A percentile compares a stretch with the other conserved stretches of the same genome.
Conservation (phyloP, 2,113 vertebrate species). For the Triplophysa rosa region DNA sequence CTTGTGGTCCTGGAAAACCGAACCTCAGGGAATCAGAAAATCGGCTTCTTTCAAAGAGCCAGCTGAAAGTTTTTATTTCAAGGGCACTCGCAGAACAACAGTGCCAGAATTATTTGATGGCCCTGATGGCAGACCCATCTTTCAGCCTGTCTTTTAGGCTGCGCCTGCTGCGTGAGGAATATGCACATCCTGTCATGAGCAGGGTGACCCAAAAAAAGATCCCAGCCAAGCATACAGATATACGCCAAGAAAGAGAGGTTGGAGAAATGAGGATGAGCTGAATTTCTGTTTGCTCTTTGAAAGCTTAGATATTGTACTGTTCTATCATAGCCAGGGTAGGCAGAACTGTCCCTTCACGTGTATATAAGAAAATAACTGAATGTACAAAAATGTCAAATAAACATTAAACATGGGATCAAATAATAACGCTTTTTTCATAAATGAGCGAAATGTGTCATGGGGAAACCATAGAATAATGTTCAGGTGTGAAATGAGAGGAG, state of each 20-base stretch:
- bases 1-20: conserved; percentile 26
- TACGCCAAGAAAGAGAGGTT: background rate
- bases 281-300: background rate
- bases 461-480: too few species aligned
- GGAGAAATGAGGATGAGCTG: background rate
- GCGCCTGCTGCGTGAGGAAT: conserved; percentile 29
- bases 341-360: too few species aligned
- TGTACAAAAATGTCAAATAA: too few species aligned
- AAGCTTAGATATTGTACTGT: too few species aligned
- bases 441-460: too few species aligned
- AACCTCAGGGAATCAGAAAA: conserved; percentile 35
- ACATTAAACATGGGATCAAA: too few species aligned
- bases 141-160: conserved; percentile 22
- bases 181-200: conserved; percentile 36
- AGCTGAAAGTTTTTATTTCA: conserved; percentile 36
- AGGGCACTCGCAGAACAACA: conserved; percentile 34
- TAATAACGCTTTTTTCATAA: too few species aligned
- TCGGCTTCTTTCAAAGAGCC: conserved; percentile 32
- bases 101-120: conserved; percentile 40
- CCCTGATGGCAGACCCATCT: conserved; percentile 5
- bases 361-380: too few species aligned
- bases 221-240: conserved; percentile 9
- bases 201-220: conserved; percentile 47
- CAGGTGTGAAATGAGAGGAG: too few species aligned
- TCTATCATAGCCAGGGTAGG: too few species aligned